Percentiles rank a stretch among this genome's conserved stretches.
Conservation (phyloP, 1,140 invertebrate species). For the Heterodera carotae region DNA sequence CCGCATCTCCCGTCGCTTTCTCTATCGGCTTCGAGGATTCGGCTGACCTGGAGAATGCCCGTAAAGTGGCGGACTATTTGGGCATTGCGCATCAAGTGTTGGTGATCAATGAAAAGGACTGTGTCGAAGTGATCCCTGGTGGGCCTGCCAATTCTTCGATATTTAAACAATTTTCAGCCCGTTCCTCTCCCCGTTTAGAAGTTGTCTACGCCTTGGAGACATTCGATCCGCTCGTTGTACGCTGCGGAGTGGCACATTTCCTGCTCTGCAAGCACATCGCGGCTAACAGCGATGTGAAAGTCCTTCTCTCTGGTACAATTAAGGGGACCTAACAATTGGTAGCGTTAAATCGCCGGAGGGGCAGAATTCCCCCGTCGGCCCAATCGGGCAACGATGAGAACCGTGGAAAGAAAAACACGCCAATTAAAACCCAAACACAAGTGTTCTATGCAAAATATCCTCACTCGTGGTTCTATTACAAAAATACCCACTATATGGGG, state of each 20-base stretch:
- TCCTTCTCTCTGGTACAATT: constrained; percentile 51
- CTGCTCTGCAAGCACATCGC: constrained; percentile 63
- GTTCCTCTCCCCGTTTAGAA: constrained; percentile 49
- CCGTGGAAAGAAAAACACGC: too few species aligned
- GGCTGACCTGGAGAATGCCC: constrained; percentile 60
- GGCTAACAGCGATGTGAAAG: constrained; percentile 60
- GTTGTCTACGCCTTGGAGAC: constrained; percentile 64
- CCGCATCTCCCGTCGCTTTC: constrained; percentile 58
- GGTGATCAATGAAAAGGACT: constrained; percentile 62
- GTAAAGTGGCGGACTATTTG: constrained; percentile 55
- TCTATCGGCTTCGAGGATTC: constrained; percentile 65
- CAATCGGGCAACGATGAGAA: too few species aligned
- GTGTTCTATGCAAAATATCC: too few species aligned
- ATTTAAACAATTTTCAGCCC: background rate
- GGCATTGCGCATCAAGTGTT: constrained; percentile 60
- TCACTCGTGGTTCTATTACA: too few species aligned
- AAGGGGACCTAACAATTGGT: too few species aligned
- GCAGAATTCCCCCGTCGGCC: too few species aligned
- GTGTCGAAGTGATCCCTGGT: constrained; percentile 62
- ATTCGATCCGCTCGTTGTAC: constrained; percentile 63
- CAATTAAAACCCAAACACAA: too few species aligned
- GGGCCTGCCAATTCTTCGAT: background rate
- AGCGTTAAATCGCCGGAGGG: too few species aligned
- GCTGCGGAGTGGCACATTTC: constrained; percentile 63
- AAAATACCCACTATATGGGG: too few species aligned